Evolutionary conservation across 1,140 invertebrate species (phyloP), one percentile per base, ranked within the genome.

Genomic region (Laodelphax striatellus): DNA sequence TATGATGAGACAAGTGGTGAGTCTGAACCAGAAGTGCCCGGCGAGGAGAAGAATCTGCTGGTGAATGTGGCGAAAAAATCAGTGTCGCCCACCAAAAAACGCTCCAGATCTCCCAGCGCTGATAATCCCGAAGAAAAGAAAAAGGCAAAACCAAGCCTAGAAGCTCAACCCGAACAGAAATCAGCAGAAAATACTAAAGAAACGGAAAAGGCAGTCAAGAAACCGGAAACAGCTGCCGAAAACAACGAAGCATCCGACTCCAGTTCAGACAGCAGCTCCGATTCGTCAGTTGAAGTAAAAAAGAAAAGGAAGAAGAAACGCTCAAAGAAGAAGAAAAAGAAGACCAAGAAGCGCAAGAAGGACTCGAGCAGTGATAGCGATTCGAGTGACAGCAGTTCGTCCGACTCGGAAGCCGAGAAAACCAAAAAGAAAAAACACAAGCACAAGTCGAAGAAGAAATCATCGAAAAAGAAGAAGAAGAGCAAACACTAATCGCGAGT

Each of bases 391-490:
- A 53, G 41, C 9, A 60, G 59, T 42, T 55, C 59, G 24, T 53
- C 46, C 17, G 59, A 60, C 11, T 64, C 64, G 16, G 64, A 64
- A 53, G 17, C 43, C 16, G 61, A 56, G 11, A 57, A 63, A 31
- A 63, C 58, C 34, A 63, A 63, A 55, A 67, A 66, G 44, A 65
- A 62, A 28, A 63, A 65, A 46, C 62, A 68, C 5, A 66, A 66
- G 50, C 64, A 66, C 42, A 67, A 65, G 38, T 62, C 61, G 16
- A 64, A 65, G 52, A 67, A 64, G 34, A 63, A 65, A 14, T 54
- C 64, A 0, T 67, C 66, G 50, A 69, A 68, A 55, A 64, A 63
- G 38, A 69, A 69, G 60, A 67, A 67, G 61, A 59, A 62, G 19
- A 69, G 67, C n/a, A 52, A 60, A 17, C 54, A 60, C 24, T 60